Evolutionary conservation across 37 sponge, comb jelly and placozoan species (phyloP), one percentile per base, ranked within the genome.

Genomic region (Dysidea cf. avara): DNA sequence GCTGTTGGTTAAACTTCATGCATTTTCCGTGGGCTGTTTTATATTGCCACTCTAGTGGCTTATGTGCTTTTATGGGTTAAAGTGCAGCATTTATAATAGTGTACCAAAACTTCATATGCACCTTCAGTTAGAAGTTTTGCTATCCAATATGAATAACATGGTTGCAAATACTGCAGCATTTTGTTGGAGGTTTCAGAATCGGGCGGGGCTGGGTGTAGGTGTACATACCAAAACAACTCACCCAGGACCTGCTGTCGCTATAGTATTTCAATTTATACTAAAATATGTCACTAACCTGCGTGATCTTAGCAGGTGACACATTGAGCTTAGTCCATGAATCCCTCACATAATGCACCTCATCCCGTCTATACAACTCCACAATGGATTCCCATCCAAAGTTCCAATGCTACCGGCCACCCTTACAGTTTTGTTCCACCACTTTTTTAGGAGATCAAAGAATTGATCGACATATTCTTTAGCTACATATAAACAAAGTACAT

Each of bases 391-490:
- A 57, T 11, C 59, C 59, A 57, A 57, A 57, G 14, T 21, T 57
- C 39, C 9, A 13, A 7, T 21, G n/a, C 17, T 64, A 11, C 11
- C 14, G 16, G 34, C 34, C 34, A 20, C 28, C 18, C n/a, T n/a
- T n/a, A n/a, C n/a, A n/a, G n/a, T n/a, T n/a, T n/a, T n/a, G n/a
- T n/a, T n/a, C n/a, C n/a, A n/a, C n/a, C n/a, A n/a, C n/a, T n/a
- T n/a, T n/a, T n/a, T n/a, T n/a, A n/a, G n/a, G n/a, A n/a, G n/a
- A n/a, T n/a, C n/a, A n/a, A n/a, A n/a, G n/a, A n/a, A n/a, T n/a
- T n/a, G n/a, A n/a, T n/a, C n/a, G n/a, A n/a, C 66, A 64, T 64
- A 35, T 64, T 64, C 66, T 64, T 64, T n/a, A 64, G 66, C 66
- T 37, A 37, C n/a, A 64, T 64, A 30, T 64, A 35, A 16, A 58